phyloP scores from a whole-genome alignment of 2,888 invertebrate genomes.

The Sinopyrophorus schimmeli region DNA sequence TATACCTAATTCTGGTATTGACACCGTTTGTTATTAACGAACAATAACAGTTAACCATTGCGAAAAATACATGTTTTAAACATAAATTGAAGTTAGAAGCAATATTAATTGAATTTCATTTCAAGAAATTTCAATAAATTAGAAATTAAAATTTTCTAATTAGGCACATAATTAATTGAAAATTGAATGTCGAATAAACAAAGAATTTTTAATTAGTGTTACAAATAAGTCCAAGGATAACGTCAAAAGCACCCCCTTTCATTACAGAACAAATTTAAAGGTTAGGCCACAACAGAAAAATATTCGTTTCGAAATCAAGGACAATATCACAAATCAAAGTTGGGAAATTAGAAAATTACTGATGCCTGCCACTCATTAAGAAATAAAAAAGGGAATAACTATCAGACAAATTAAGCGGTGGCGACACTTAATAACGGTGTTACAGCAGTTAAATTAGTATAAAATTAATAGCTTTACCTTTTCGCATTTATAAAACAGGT shows the following conservation, averaged over 20 bases:
- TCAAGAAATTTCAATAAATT: no score
- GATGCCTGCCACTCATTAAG: neutral
- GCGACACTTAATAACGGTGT: slow-evolving; percentile 7
- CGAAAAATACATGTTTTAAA: no score
- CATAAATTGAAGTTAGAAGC: no score
- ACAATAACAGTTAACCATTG: no score
- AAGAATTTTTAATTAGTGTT: no score
- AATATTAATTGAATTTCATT: no score
- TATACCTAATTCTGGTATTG: no score
- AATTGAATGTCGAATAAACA: slow-evolving; percentile 6
- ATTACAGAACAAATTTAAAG: slow-evolving; percentile 1
- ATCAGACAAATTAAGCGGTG: slow-evolving; percentile 1
- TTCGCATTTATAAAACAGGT: slow-evolving; percentile 12
- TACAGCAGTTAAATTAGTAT: slow-evolving; percentile 3
- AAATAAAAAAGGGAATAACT: neutral
- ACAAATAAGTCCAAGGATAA: neutral
- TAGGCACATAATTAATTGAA: slow-evolving; percentile 7
- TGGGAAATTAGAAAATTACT: slow-evolving; percentile 2
- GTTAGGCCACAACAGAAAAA: slow-evolving; percentile 5
- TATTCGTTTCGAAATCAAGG: slow-evolving; percentile 17
- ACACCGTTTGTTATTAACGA: no score
- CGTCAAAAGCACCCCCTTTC: slow-evolving; percentile 12
- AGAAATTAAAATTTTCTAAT: no score
- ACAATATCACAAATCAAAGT: slow-evolving; percentile 7
- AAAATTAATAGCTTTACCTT: slow-evolving; percentile 16